A percentile compares a stretch with the other conserved stretches of the same genome.
These are phyloP conservation scores for Hemichromis elongatus DNA, from an alignment of 2,113 vertebrate species.

Conservation along the genomic window DNA sequence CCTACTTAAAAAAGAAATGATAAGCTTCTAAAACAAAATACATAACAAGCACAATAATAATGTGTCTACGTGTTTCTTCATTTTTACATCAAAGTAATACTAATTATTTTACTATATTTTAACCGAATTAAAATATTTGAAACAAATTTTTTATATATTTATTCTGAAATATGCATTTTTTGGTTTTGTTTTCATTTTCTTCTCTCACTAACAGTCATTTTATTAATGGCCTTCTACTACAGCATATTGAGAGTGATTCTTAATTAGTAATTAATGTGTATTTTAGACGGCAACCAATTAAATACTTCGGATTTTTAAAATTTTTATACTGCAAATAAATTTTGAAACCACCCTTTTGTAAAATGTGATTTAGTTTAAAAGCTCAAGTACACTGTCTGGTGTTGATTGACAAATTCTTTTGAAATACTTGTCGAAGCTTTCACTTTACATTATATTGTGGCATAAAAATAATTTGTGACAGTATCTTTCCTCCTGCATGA, in stretches of 20 bases:
- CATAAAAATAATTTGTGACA: background rate
- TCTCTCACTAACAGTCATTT: background rate
- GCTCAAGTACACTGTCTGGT: background rate
- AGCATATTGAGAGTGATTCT: background rate
- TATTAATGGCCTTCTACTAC: background rate
- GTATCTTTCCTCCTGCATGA: background rate
- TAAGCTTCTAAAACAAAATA: background rate
- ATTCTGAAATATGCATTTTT: background rate
- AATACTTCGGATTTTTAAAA: rapidly evolving
- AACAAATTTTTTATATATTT: background rate
- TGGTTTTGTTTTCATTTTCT: background rate
- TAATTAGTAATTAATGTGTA: background rate
- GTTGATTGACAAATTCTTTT: background rate
- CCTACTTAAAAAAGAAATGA: background rate
- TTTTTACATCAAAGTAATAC: background rate
- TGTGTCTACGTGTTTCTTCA: background rate
- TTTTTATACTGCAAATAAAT: background rate
- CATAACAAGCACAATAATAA: background rate
- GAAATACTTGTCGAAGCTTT: background rate
- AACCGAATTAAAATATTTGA: background rate
- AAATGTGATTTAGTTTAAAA: background rate
- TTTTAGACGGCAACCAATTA: background rate
- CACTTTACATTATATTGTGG: background rate
- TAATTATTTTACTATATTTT: background rate
- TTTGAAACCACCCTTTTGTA: background rate